These are phyloP conservation scores for Antedon mediterranea DNA, from an alignment of 53 echinoderm and acorn worm species.

Conservation along the genomic window DNA sequence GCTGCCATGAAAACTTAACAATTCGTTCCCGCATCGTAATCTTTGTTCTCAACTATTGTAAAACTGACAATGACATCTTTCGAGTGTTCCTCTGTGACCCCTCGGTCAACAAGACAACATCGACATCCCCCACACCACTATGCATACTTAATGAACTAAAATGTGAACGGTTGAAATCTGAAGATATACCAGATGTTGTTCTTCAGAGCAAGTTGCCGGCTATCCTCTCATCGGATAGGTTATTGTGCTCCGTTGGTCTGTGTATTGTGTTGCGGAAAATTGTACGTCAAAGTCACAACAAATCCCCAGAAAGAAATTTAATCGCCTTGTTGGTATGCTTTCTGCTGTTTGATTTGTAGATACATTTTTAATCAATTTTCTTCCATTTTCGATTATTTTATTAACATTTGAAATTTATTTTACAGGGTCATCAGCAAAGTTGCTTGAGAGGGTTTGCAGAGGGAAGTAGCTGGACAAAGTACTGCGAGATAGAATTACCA, in stretches of 20 bases:
- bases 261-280: constrained; percentile 51
- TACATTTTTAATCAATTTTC: too few relatives aligned
- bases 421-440: constrained; percentile 66
- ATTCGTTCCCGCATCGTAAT: background rate
- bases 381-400: too few relatives aligned
- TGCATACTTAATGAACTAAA: background rate
- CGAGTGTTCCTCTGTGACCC: background rate
- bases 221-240: constrained; percentile 23
- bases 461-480: constrained; percentile 66
- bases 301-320: constrained; percentile 15
- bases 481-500: constrained; percentile 51
- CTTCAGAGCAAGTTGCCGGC: constrained; percentile 51
- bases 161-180: background rate
- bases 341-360: too few relatives aligned
- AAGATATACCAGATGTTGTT: constrained; percentile 27
- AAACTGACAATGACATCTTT: background rate
- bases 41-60: background rate
- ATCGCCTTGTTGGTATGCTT: constrained; percentile 25
- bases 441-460: constrained; percentile 53
- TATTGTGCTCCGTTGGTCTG: constrained; percentile 45
- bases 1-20: background rate
- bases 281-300: constrained; percentile 14
- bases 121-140: too few relatives aligned
- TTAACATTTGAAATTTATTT: too few relatives aligned
- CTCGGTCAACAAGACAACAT: background rate